A percentile compares a stretch with the other conserved stretches of the same genome.
Evolutionary conservation across 30 jellyfish, hydroid and myxozoan species (phyloP).

Genomic region (Hydractinia echinata): DNA sequence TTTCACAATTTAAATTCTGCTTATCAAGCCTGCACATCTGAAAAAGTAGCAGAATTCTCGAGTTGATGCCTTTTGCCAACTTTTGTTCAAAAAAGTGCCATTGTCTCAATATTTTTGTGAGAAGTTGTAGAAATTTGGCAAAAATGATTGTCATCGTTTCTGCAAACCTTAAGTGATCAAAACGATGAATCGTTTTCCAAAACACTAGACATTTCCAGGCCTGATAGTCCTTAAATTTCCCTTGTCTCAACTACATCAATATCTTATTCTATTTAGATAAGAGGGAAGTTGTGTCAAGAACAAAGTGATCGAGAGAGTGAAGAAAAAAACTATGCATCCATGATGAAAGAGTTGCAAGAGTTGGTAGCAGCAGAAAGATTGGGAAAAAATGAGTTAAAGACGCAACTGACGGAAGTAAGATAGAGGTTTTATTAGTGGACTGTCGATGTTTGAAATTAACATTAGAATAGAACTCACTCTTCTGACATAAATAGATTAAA

Average conservation of each 20-base stretch:
- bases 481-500: not conserved
- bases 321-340: constrained; percentile 47
- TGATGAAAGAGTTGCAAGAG: constrained; percentile 82
- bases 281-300: constrained; percentile 58
- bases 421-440: not conserved
- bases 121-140: too few species aligned
- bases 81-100: too few species aligned
- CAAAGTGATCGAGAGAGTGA: constrained; percentile 81
- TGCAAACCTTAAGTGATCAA: too few species aligned
- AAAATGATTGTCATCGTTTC: too few species aligned
- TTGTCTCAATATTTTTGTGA: too few species aligned
- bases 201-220: too few species aligned
- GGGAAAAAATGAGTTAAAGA: constrained; percentile 67
- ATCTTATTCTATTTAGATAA: constrained; percentile 28
- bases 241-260: not conserved
- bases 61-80: too few species aligned
- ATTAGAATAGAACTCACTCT: not conserved
- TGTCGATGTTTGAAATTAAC: not conserved
- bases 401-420: constrained; percentile 66
- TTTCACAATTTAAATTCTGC: too few species aligned
- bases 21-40: too few species aligned
- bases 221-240: not conserved
- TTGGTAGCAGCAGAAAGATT: constrained; percentile 67
- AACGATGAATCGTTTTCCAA: too few species aligned
- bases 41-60: too few species aligned